Evolutionary conservation across 2,113 vertebrate species (phyloP).

Genomic region (Aphelocoma coerulescens): DNA sequence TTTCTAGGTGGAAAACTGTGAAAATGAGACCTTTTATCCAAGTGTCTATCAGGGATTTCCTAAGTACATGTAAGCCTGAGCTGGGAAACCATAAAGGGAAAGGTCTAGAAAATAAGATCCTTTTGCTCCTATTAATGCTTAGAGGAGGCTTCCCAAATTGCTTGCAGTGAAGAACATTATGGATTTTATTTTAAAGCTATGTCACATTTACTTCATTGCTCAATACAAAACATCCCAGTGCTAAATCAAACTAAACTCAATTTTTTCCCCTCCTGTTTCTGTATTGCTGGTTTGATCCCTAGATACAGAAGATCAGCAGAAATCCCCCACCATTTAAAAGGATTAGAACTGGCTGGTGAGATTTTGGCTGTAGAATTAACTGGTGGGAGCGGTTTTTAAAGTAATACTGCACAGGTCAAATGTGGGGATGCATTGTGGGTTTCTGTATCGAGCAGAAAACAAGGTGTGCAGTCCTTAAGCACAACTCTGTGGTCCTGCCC

Average conservation of each 20-base stretch:
- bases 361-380: conserved; percentile 15
- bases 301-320: conserved; percentile 38
- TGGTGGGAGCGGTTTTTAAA: background rate
- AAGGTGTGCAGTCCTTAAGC: background rate
- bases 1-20: background rate
- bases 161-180: background rate
- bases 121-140: background rate
- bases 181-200: conserved; percentile 1
- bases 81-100: background rate
- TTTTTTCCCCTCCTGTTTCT: background rate
- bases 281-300: conserved; percentile 14
- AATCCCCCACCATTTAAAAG: conserved; percentile 51
- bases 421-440: rapidly evolving
- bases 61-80: background rate
- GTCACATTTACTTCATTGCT: background rate
- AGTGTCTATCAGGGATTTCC: background rate
- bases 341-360: conserved; percentile 20
- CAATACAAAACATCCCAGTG: background rate
- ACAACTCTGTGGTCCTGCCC: background rate
- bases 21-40: background rate
- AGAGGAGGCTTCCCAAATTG: background rate
- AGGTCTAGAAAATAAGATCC: background rate
- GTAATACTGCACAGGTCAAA: background rate
- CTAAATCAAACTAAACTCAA: background rate
- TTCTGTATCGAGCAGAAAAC: background rate